Conservation (phyloP, 2,113 vertebrate genomes). For the Tauraco erythrolophus region DNA sequence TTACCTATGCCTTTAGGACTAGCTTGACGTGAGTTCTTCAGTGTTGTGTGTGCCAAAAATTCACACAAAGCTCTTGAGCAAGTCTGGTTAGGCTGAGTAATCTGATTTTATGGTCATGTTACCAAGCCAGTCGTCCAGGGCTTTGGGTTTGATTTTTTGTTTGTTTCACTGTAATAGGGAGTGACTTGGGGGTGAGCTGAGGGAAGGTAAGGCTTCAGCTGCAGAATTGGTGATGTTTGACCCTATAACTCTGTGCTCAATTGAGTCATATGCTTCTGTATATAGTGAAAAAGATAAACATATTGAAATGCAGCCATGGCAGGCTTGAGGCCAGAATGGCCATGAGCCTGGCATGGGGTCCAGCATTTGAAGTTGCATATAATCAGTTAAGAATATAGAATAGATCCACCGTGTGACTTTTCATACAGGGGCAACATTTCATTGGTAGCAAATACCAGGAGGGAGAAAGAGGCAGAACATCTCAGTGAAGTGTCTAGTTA, state of each 20-base stretch:
- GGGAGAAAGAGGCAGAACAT: background rate
- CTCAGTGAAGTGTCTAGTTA: background rate
- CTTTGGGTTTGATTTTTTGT: background rate
- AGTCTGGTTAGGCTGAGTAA: background rate
- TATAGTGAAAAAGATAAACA: background rate
- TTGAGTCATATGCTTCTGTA: background rate
- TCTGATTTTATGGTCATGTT: background rate
- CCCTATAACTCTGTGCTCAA: background rate
- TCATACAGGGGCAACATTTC: background rate
- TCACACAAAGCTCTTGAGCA: background rate
- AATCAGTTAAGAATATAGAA: background rate
- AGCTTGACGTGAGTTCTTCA: background rate
- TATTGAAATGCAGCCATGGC: background rate
- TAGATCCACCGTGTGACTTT: background rate
- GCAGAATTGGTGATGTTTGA: background rate
- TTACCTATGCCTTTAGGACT: background rate
- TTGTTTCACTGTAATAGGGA: background rate
- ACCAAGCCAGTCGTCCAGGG: background rate
- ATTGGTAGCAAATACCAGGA: background rate
- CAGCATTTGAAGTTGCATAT: background rate
- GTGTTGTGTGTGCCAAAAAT: rapidly evolving
- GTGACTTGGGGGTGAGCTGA: background rate
- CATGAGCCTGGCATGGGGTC: background rate
- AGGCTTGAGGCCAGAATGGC: background rate
- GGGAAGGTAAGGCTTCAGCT: background rate